Percentiles rank a stretch among this genome's conserved stretches.
phyloP scores from a whole-genome alignment of 2,797 vertebrate genomes.

The Discoglossus pictus region DNA sequence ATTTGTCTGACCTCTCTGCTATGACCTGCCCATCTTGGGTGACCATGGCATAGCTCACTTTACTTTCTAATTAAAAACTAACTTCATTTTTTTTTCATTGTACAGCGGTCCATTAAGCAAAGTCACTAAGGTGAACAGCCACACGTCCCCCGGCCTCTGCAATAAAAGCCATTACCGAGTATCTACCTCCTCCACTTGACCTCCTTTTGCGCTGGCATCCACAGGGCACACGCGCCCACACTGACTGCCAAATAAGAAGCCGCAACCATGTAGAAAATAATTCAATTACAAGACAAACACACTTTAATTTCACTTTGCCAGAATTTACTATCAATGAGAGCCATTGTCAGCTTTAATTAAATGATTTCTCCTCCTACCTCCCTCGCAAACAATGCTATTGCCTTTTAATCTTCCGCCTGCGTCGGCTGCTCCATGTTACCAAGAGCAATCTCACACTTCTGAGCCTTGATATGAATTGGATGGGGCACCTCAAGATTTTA shows the following conservation, averaged over 20 bases:
- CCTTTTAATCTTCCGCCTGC: constrained; percentile 6
- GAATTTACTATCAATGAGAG: constrained; percentile 6
- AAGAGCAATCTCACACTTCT: constrained; percentile 29
- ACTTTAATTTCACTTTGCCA: constrained; percentile 30
- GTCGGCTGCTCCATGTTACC: constrained; percentile 14
- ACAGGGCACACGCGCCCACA: constrained; percentile 7
- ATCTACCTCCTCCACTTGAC: too few relatives aligned
- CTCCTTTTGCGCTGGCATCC: constrained; percentile 5
- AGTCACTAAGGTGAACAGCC: too few relatives aligned
- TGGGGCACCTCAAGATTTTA: not conserved
- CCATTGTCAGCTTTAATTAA: constrained; percentile 42
- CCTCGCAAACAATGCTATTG: constrained; percentile 26
- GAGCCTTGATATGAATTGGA: constrained; percentile 19
- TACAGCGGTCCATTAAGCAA: too few relatives aligned
- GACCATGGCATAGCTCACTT: too few relatives aligned
- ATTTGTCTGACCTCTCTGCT: too few relatives aligned
- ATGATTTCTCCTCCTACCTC: constrained; percentile 22
- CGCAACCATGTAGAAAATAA: constrained; percentile 23
- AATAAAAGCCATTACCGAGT: too few relatives aligned
- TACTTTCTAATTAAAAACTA: too few relatives aligned
- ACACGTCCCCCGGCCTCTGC: too few relatives aligned
- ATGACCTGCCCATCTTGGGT: too few relatives aligned
- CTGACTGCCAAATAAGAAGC: constrained; percentile 19
- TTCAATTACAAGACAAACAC: constrained; percentile 38
- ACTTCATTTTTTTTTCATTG: too few relatives aligned